Base-by-base conservation (phyloP, 2,888 invertebrate genomes). In the Apoda limacodes region DNA sequence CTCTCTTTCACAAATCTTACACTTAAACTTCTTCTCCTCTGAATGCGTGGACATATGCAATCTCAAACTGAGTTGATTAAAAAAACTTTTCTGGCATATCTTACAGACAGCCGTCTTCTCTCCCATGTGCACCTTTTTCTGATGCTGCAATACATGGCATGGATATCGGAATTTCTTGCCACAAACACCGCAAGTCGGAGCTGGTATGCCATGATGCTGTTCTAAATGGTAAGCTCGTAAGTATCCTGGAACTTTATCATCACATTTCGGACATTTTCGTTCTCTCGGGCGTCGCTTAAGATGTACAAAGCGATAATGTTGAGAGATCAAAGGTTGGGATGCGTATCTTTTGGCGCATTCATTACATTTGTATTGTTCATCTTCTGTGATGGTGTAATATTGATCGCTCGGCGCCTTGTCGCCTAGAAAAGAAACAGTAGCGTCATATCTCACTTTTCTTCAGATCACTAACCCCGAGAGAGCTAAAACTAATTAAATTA, bases 81-180 rank as follows among this genome's bases (percentile, higher is more conserved):
- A 64, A 36, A 83, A 83, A 1, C 51, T 58, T 42, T 75, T 82
- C n/a, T 68, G 58, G 40, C 85, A 84, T 0, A 76, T 43, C 5
- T 62, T 49, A 36, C 84, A 84, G 11, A 54, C 55, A 9, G 63
- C 61, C 13, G 58, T 72, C 34, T 46, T 62, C 22, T 62, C 64
- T 0, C 57, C 57, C 62, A 68, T 61, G 12, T 69, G 69, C 0
- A 55, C 55, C 15, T 55, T 57, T 33, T 57, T 58, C 14, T 67
- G 67, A 22, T 69, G 69, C 7, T 48, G 43, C 2, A 60, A 25
- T 2, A 70, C 52, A 9, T 60, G 45, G 24, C 54, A 55, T 0
- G 59, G 63, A 19, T 42, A 64, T 1, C 63, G 34, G 34, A 68
- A 70, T 29, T 57, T 64, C 33, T 61, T 67, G 3, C 54, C 57